Evolutionary conservation across 2,113 vertebrate genomes (phyloP), one percentile per base, ranked within the genome.

Genomic region (Planiliza haematocheilus): DNA sequence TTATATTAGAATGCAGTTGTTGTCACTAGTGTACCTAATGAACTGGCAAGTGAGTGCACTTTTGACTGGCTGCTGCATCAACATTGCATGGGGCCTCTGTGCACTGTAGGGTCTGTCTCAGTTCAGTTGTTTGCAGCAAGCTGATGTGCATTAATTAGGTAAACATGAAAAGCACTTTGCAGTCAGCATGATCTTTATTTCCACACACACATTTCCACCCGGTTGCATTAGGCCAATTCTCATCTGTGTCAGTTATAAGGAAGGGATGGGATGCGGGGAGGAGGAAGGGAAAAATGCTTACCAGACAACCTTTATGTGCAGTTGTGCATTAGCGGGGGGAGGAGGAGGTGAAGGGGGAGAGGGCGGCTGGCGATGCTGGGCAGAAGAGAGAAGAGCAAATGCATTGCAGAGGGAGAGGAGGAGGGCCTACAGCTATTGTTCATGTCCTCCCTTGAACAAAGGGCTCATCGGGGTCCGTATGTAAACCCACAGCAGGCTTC

Each of bases 381-480:
- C 86, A 89, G 81, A 87, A 84, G 74, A 88, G 71, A 89, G 88
- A 88, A 80, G 86, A 90, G 90, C 77, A 88, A 89, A 91, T 86
- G 85, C 86, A 86, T 87, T 90, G 90, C 88, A 73, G 88, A 92
- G 89, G 85, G 82, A 88, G 82, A 83, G 86, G 83, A 87, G 93
- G 93, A 93, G 93, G 92, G 93, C 93, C 92, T 91, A 91, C 81
- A 91, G 93, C 93, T 94, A 94, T 94, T 94, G 93, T 94, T 94
- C 93, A 94, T 94, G 93, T 93, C 92, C 91, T 91, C 92, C 91
- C 86, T 86, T 90, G 93, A 94, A 94, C 93, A 94, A 94, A 94
- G 93, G 92, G 92, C 92, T 94, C 87, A 91, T 94, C 93, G 90
- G 93, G 93, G 91, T 93, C 89, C 80, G 87, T 93, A 89, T 91